Evolutionary conservation across 1,140 invertebrate species (phyloP).

Genomic region (Cepaea nemoralis): DNA sequence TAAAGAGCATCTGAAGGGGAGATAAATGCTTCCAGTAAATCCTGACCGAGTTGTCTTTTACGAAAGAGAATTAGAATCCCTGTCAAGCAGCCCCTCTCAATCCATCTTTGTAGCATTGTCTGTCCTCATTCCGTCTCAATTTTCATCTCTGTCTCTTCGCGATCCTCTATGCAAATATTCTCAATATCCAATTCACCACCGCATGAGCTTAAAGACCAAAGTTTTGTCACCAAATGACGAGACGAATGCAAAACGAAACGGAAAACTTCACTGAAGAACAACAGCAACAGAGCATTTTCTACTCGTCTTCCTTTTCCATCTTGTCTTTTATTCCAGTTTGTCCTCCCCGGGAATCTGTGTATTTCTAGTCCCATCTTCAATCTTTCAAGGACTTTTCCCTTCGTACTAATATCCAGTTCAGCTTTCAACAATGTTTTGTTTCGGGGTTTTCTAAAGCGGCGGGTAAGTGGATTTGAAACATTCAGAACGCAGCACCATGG

Average conservation of each 20-base stretch:
- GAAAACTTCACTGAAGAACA: not conserved
- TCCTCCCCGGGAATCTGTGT: not conserved
- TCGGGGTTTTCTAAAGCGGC: not conserved
- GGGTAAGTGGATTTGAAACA: slow-evolving; percentile 19
- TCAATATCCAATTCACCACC: slow-evolving; percentile 8
- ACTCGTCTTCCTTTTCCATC: not conserved
- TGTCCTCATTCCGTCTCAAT: slow-evolving; percentile 21
- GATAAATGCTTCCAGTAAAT: slow-evolving; percentile 16
- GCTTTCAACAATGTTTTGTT: slow-evolving; percentile 8
- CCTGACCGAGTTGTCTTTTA: not conserved
- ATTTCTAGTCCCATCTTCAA: not conserved
- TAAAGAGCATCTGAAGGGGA: slow-evolving; percentile 17
- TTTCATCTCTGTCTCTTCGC: not conserved
- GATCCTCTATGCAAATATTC: slow-evolving; percentile 18
- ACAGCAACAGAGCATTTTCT: not conserved
- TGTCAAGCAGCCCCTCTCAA: slow-evolving; percentile 7
- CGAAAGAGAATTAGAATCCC: slow-evolving; percentile 7
- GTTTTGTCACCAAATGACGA: not conserved
- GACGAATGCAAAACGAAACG: slow-evolving; percentile 9
- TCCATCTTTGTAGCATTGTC: slow-evolving; percentile 31
- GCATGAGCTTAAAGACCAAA: not conserved
- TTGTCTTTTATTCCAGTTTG: not conserved
- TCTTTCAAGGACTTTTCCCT: not conserved
- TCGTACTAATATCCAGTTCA: not conserved
- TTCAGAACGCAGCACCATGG: not conserved